phyloP scores from a whole-genome alignment of 2,113 vertebrate genomes.

The Panurus biarmicus region DNA sequence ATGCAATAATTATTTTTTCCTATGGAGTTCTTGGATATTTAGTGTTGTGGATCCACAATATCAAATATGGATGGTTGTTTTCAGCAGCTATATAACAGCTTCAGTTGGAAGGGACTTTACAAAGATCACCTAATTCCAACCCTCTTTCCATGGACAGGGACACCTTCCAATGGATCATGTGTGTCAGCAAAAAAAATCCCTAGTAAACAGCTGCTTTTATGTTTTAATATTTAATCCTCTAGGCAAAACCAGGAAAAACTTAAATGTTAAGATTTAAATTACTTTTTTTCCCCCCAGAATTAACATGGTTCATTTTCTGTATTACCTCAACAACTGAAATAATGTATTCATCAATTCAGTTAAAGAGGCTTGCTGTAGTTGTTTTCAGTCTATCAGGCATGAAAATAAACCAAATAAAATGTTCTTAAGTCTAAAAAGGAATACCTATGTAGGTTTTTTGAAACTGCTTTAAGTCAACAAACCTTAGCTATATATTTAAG shows the following conservation, averaged over 20 bases:
- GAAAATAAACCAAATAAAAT: background rate
- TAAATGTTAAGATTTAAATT: background rate
- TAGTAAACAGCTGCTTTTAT: background rate
- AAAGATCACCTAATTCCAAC: background rate
- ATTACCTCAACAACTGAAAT: background rate
- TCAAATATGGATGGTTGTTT: background rate
- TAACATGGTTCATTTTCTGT: background rate
- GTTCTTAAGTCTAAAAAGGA: background rate
- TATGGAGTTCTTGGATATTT: background rate
- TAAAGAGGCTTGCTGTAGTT: background rate
- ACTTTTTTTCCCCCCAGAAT: background rate
- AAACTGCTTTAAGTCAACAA: background rate
- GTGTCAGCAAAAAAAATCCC: fast-evolving
- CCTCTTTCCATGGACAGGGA: background rate
- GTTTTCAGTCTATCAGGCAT: background rate
- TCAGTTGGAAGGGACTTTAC: background rate
- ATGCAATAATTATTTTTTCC: background rate
- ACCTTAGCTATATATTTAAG: background rate
- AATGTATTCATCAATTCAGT: background rate
- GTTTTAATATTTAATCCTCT: background rate
- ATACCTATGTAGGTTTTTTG: background rate
- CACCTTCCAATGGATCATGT: background rate
- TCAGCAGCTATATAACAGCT: background rate
- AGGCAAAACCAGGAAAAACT: background rate
- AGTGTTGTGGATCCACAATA: background rate